These are phyloP conservation scores for Sinopyrophorus schimmeli DNA, from an alignment of 2,888 invertebrate genomes.

Conservation along the genomic window DNA sequence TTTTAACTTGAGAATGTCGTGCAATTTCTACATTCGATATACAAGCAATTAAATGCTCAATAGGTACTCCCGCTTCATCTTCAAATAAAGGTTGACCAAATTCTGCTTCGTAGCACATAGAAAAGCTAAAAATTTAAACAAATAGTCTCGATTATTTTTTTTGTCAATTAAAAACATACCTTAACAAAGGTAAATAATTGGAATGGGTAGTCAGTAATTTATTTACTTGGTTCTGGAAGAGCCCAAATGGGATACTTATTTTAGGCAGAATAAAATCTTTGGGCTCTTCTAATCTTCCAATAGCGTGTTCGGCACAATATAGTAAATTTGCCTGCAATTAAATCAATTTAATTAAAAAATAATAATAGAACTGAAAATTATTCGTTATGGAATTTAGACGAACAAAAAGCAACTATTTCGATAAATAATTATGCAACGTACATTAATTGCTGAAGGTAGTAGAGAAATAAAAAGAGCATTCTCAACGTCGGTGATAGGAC, in stretches of 20 bases:
- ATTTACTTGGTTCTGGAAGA: constrained; percentile 68
- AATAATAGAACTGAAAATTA: no score
- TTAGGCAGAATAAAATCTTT: constrained; percentile 67
- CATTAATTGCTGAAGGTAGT: no score
- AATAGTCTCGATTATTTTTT: constrained; percentile 4
- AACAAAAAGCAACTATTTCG: no score
- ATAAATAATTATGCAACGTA: no score
- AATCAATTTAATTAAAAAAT: no score
- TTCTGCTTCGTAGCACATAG: constrained; percentile 78
- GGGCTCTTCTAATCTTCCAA: constrained; percentile 30
- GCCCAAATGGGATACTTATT: constrained; percentile 67
- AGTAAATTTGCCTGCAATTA: no score
- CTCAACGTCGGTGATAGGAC: not conserved
- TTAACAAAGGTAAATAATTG: constrained; percentile 76
- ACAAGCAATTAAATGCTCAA: constrained; percentile 89
- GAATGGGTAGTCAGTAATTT: constrained; percentile 73
- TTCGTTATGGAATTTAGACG: no score
- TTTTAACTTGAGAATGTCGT: constrained; percentile 53
- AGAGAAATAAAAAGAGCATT: no score
- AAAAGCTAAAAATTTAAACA: constrained; percentile 62
- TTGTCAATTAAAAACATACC: constrained; percentile 56
- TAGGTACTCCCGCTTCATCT: constrained; percentile 74
- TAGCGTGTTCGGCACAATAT: no score
- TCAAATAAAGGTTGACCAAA: constrained; percentile 65
- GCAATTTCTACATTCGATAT: constrained; percentile 67